These are phyloP conservation scores for Bombyx huttoni DNA, from an alignment of 2,888 invertebrate species.

Conservation along the genomic window DNA sequence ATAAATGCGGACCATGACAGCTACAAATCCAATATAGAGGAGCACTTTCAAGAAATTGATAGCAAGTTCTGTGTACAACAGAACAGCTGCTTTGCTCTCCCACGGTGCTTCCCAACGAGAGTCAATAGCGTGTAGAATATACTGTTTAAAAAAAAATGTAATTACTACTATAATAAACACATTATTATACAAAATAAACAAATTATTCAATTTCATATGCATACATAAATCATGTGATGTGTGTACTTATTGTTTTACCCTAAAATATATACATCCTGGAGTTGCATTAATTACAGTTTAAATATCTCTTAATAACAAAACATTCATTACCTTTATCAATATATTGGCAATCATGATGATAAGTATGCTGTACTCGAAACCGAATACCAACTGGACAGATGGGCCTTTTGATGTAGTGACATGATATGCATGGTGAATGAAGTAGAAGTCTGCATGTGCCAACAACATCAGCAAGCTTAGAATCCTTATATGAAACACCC, in stretches of 20 bases:
- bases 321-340: constrained; percentile 80
- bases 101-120: constrained; percentile 95
- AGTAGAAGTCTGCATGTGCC: constrained; percentile 86
- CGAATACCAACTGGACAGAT: constrained; percentile 98
- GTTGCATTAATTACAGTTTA: background rate
- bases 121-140: constrained; percentile 83
- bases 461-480: constrained; percentile 86
- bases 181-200: no score
- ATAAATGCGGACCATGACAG: constrained; percentile 97
- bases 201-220: no score
- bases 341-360: constrained; percentile 94
- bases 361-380: constrained; percentile 98
- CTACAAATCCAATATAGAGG: constrained; percentile 92
- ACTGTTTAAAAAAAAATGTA: constrained; percentile 23
- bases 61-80: constrained; percentile 95
- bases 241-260: no score
- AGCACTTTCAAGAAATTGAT: constrained; percentile 90
- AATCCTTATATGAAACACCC: constrained; percentile 94
- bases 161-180: background rate
- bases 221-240: no score
- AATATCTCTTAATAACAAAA: background rate
- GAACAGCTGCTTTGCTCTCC: constrained; percentile 99
- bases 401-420: constrained; percentile 94
- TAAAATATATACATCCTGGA: background rate
- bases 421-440: constrained; percentile 94